Evolutionary conservation across 2,113 vertebrate species (phyloP).

Genomic region (Hippocampus abdominalis): DNA sequence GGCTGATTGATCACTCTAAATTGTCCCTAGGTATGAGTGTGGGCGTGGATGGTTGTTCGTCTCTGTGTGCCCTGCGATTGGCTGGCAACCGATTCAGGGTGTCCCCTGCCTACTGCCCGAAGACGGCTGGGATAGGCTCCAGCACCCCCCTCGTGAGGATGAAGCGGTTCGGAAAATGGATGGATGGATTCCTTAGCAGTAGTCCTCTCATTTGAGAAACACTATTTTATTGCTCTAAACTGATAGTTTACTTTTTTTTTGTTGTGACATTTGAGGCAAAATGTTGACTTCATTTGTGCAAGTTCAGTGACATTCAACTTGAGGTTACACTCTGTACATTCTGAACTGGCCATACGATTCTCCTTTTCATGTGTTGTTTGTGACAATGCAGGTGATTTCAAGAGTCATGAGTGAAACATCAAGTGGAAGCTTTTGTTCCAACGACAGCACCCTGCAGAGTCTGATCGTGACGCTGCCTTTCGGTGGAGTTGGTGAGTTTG

Average conservation of each 20-base stretch:
- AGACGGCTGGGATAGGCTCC: no score
- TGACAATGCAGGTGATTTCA: constrained; percentile 60
- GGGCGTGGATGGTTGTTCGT: no score
- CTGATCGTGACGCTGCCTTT: constrained; percentile 70
- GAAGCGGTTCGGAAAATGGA: no score
- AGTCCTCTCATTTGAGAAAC: neutral
- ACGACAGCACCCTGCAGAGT: constrained; percentile 72
- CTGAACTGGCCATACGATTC: neutral
- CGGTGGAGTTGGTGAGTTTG: constrained; percentile 70
- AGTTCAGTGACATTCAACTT: neutral
- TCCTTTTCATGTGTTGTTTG: neutral
- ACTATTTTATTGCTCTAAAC: no score
- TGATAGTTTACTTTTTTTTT: neutral
- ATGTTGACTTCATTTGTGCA: neutral
- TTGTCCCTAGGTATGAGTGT: no score
- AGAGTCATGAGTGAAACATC: constrained; percentile 71
- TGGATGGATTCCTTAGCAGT: no score
- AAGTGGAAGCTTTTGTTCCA: constrained; percentile 76
- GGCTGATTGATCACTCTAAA: no score
- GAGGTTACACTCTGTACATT: neutral
- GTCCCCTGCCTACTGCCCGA: no score
- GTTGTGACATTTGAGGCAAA: neutral
- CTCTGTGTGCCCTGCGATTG: no score
- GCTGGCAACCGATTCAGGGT: no score
- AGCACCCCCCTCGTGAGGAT: no score